Evolutionary conservation across 2,888 invertebrate genomes (phyloP).

Genomic region (Agrochola lychnidis): DNA sequence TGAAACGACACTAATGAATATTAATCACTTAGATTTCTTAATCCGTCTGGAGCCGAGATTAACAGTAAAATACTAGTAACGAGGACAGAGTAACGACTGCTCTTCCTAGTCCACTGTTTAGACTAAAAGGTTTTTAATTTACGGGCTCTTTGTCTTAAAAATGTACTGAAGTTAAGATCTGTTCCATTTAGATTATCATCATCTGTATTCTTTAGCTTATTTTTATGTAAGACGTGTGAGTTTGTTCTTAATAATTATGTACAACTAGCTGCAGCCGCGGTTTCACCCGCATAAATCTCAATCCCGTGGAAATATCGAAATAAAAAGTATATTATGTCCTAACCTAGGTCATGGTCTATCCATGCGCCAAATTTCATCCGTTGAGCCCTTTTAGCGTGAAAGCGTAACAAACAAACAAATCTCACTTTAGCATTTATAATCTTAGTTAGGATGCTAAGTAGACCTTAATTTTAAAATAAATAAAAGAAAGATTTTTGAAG

Average conservation of each 20-base stretch:
- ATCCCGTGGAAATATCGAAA: no score
- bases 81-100: constrained; percentile 21
- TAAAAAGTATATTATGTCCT: no score
- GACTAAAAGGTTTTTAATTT: constrained; percentile 59
- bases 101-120: constrained; percentile 20
- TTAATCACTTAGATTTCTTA: constrained; percentile 19
- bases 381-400: no score
- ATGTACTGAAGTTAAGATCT: constrained; percentile 3
- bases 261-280: not conserved
- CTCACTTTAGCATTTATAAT: no score
- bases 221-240: not conserved
- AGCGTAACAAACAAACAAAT: no score
- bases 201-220: not conserved
- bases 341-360: no score
- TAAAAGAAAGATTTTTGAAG: no score
- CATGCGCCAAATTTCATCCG: no score
- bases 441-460: no score
- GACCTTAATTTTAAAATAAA: no score
- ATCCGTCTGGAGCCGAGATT: constrained; percentile 7
- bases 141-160: constrained; percentile 2
- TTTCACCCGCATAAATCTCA: no score
- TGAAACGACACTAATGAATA: constrained; percentile 5
- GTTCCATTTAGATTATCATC: not conserved
- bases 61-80: constrained; percentile 24
- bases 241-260: not conserved